phyloP scores from a whole-genome alignment of 2,113 vertebrate genomes.

The Lycocorax pyrrhopterus region DNA sequence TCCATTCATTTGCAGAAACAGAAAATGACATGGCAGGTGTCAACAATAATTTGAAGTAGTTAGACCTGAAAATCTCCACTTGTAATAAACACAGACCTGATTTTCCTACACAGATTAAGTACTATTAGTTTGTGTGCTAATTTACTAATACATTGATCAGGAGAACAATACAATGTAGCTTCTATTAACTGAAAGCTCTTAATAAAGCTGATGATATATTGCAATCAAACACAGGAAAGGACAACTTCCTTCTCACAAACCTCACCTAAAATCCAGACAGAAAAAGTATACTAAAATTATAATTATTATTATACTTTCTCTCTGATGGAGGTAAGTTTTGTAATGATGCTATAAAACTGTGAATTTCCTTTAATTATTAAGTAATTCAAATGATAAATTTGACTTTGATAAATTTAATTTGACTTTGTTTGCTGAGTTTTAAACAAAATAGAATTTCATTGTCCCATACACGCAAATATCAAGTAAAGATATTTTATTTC shows the following conservation, averaged over 20 bases:
- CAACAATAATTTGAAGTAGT: neutral
- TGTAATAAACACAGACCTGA: neutral
- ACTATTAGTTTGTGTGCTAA: neutral
- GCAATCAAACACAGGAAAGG: neutral
- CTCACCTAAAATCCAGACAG: neutral
- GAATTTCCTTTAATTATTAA: neutral
- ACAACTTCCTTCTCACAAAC: neutral
- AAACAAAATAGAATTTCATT: neutral
- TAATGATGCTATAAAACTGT: neutral
- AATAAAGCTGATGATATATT: neutral
- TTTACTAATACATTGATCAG: neutral
- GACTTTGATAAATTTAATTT: neutral
- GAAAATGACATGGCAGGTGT: neutral
- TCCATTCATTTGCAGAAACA: neutral
- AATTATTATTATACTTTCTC: neutral
- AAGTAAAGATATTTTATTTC: neutral
- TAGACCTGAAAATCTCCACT: neutral
- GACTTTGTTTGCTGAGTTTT: neutral
- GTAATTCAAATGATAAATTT: neutral
- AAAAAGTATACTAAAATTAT: neutral
- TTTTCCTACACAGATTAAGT: neutral
- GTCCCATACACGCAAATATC: neutral
- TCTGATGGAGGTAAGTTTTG: neutral
- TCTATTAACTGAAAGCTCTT: neutral
- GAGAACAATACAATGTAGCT: neutral